Evolutionary conservation across 1,140 invertebrate species (phyloP), one percentile per base, ranked within the genome.

Genomic region (Drosophila lowei): DNA sequence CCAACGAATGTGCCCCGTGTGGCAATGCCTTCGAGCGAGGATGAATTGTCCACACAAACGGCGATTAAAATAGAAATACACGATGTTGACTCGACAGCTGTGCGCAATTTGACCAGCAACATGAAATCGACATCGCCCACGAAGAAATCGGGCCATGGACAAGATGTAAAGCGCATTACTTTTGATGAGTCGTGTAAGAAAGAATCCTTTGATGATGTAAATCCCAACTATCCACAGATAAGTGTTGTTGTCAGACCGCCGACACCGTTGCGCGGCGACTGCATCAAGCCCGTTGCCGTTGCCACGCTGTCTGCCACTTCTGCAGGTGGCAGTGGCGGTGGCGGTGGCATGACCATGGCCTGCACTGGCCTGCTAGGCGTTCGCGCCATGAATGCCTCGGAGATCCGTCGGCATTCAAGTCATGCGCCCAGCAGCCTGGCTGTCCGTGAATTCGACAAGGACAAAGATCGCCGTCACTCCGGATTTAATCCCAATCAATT

Each of bases 221-320:
- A 88, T 90, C 90, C 90, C 62, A 90, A 91, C 81, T 89, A 90
- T 88, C 85, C 94, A 55, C 93, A 93, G 92, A 94, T 95, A 55
- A 94, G 94, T 90, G 94, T 95, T 52, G 93, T 95, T 50, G 94
- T 95, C 21, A 93, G 95, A 86, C 95, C 94, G 25, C 94, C 95
- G 49, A 95, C 95, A 46, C 95, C 95, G 21, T 93, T 91, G 73
- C 85, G 90, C 71, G 90, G 90, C 47, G 90, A 91, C 64, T 84
- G 71, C 23, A 62, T 91, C 16, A 90, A 90, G 60, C 71, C 76
- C 30, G 60, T 66, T 64, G 34, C 47, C 79, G 63, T 43, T 73
- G 62, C 42, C 76, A 23, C 11, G 34, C 1, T 38, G 11, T 13
- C 34, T 13, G 34, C 34, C 34, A 13, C 11, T 4, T 13, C 34